phyloP scores from a whole-genome alignment of 1,140 invertebrate species.

The Pentalonia nigronervosa region DNA sequence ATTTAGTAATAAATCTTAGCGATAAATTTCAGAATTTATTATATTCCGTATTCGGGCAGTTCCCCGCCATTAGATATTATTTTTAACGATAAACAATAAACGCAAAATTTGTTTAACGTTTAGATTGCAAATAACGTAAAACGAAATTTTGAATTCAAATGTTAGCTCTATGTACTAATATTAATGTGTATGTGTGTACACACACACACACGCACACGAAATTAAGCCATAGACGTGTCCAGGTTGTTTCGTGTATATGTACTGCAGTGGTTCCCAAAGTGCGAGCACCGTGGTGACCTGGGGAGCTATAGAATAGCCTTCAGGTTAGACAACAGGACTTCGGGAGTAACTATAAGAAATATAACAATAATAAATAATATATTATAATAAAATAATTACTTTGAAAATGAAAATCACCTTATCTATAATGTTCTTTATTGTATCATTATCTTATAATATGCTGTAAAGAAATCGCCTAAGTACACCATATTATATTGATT shows the following conservation, averaged over 20 bases:
- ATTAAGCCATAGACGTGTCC: background rate
- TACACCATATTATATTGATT: background rate
- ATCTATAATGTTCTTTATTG: background rate
- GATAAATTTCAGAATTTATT: no score
- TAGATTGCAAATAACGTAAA: no score
- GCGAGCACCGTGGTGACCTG: background rate
- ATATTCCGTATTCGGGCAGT: no score
- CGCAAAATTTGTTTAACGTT: no score
- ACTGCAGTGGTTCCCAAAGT: background rate
- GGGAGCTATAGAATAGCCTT: background rate
- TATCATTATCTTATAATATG: background rate
- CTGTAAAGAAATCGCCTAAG: background rate
- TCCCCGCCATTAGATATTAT: no score
- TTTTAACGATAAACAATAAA: no score
- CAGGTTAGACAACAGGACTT: background rate
- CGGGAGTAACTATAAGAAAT: no score
- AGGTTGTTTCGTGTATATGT: background rate
- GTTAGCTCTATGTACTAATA: no score
- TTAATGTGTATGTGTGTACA: no score
- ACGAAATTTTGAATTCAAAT: no score
- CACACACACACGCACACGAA: background rate
- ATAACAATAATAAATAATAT: background rate
- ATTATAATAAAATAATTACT: background rate
- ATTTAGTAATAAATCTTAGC: no score
- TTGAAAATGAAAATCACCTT: background rate